phyloP scores from a whole-genome alignment of 2,113 vertebrate genomes.

The Anarrhichthys ocellatus region DNA sequence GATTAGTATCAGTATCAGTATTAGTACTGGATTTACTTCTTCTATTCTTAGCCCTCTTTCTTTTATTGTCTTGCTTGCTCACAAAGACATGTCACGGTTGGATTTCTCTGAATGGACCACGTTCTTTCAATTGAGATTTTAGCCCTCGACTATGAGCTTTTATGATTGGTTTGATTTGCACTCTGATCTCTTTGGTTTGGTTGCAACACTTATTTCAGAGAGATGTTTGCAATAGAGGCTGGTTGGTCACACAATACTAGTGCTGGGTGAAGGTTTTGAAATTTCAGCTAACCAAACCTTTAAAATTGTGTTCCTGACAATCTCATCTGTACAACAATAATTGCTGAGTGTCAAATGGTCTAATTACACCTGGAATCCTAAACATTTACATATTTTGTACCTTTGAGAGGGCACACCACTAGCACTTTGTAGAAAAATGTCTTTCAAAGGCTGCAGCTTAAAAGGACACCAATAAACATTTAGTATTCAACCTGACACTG shows the following conservation, averaged over 20 bases:
- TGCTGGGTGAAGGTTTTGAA: not conserved
- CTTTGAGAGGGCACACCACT: not conserved
- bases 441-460: conserved; percentile 2
- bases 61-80: conserved; percentile 63
- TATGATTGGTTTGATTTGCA: not conserved
- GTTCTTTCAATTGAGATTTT: conserved; percentile 14
- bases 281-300: not conserved
- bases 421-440: not conserved
- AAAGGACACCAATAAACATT: conserved; percentile 27
- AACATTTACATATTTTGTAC: not conserved
- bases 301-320: conserved; percentile 3
- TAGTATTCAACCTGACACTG: conserved; percentile 18
- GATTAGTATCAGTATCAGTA: conserved; percentile 85
- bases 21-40: conserved; percentile 70
- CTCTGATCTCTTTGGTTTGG: not conserved
- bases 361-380: not conserved
- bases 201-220: conserved; percentile 4
- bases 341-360: not conserved
- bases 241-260: not conserved
- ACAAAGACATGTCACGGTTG: conserved; percentile 48
- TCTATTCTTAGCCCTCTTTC: conserved; percentile 49
- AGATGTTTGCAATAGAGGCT: not conserved
- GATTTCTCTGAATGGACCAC: conserved; percentile 37
- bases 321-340: not conserved
- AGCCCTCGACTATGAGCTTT: conserved; percentile 1